Evolutionary conservation across 2,797 vertebrate species (phyloP), one percentile per base, ranked within the genome.

Genomic region (Lagodon rhomboides): DNA sequence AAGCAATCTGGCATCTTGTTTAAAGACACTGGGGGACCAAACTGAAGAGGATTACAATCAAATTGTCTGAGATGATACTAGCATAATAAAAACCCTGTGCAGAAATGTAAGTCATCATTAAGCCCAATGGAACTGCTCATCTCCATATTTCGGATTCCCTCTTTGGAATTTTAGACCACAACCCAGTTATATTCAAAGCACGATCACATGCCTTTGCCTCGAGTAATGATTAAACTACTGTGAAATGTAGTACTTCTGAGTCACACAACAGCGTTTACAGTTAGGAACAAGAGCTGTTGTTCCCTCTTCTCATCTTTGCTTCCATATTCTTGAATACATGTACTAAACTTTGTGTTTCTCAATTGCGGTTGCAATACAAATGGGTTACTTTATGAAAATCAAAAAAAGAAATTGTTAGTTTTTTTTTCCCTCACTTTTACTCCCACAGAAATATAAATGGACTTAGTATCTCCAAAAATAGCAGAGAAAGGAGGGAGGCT

Each of bases 161-260:
- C 44, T 27, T 16, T 64, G 47, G 47, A 46, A 73, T 49, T 73
- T 77, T 38, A 75, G 25, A 77, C 63, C 43, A 61, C 56, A 77
- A 44, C 15, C 3, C 68, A 73, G 43, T 73, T 18, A 70, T 56
- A 27, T 50, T 22, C 30, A 75, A 79, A 53, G 17, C 72, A 34
- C 51, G 51, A 85, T 82, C 68, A 55, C 82, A 82, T 85, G 80
- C 30, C 47, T 70, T 75, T 60, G 71, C 67, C 75, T 73, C 16
- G 18, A 72, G 53, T 60, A 25, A 54, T 41, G 46, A 38, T 73
- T 66, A 30, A 25, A 62, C 25, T 49, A 75, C 62, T 65, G 43
- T 62, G 61, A 81, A 69, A 73, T 43, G 56, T n/a, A 73, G 56
- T 23, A 73, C 46, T 62, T 64, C 34, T 63, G 23, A 77, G 23